Evolutionary conservation across 2,113 vertebrate species (phyloP), one percentile per base, ranked within the genome.

Genomic region (Acrocephalus arundinaceus): DNA sequence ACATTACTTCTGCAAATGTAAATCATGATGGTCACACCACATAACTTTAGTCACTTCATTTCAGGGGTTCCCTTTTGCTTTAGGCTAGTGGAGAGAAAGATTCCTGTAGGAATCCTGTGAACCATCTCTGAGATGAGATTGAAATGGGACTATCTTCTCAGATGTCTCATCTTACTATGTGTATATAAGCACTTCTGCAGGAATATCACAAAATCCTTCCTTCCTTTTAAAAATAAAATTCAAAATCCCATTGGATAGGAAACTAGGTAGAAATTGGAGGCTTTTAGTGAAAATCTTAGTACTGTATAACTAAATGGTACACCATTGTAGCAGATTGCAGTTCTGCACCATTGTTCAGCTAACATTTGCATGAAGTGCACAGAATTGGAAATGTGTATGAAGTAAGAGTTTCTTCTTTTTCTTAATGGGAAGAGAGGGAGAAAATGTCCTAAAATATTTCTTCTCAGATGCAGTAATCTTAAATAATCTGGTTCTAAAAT

Each of bases 221-320:
- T 87, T 57, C 28, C 31, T 89, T 74, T 67, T 54, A 46, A 87
- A 89, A 78, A 58, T 55, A 23, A 24, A 73, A 55, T 63, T 52
- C 23, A 24, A 72, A 71, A 49, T 86, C 25, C 43, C 12, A 51
- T 4, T 28, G 55, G 74, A 25, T 46, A 54, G 48, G 39, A 74
- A 89, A 25, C 15, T 70, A 7, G 63, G 30, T 91, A 71, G 77
- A 95, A 94, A 93, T 91, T 94, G 91, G 89, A 74, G 5, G 6
- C 92, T 92, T 95, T 96, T 81, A 96, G 94, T 93, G 82, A 91
- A 97, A 97, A 90, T 87, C 94, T 96, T 94, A 83, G 72, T 93
- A 71, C 59, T 76, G 33, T 92, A 54, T 93, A 95, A 94, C 85
- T 95, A 90, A 97, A 97, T 94, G 90, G 84, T 80, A 87, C 90